Evolutionary conservation across 2,113 vertebrate species (phyloP).

Genomic region (Thermophis baileyi): DNA sequence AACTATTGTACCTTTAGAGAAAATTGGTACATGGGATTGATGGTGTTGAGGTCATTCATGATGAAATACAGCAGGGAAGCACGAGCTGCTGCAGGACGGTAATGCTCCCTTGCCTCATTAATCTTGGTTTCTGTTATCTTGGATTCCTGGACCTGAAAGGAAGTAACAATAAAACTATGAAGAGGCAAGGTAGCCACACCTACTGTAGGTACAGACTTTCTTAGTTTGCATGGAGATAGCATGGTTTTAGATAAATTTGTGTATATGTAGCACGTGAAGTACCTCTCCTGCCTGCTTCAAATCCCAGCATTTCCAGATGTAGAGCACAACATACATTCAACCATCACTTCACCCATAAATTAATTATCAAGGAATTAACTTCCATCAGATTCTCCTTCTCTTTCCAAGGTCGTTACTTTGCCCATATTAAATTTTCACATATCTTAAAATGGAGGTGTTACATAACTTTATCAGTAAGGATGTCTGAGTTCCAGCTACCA

Average conservation of each 20-base stretch:
- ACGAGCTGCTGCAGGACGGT: slow-evolving; percentile 77
- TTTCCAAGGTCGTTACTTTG: not conserved
- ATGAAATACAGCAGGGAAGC: slow-evolving; percentile 94
- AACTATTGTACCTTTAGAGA: slow-evolving; percentile 78
- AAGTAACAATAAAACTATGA: not conserved
- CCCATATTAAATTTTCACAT: not conserved
- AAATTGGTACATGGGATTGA: slow-evolving; percentile 97
- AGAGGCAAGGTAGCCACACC: not conserved
- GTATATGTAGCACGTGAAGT: not conserved
- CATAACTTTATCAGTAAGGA: not conserved
- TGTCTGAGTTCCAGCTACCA: not conserved
- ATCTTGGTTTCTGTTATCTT: slow-evolving; percentile 86
- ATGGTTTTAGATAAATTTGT: not conserved
- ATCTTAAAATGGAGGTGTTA: not conserved
- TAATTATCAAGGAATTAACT: fast-evolving
- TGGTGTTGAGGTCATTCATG: slow-evolving; percentile 87
- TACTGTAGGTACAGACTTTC: not conserved
- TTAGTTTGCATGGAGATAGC: not conserved
- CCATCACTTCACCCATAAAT: not conserved
- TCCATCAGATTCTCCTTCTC: not conserved
- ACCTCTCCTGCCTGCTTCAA: not conserved
- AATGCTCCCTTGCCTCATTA: slow-evolving; percentile 89
- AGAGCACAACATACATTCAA: not conserved
- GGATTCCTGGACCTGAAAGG: slow-evolving; percentile 87
- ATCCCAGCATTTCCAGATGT: not conserved